These are phyloP conservation scores for Drepana arcuata DNA, from an alignment of 1,140 invertebrate species.

Conservation along the genomic window DNA sequence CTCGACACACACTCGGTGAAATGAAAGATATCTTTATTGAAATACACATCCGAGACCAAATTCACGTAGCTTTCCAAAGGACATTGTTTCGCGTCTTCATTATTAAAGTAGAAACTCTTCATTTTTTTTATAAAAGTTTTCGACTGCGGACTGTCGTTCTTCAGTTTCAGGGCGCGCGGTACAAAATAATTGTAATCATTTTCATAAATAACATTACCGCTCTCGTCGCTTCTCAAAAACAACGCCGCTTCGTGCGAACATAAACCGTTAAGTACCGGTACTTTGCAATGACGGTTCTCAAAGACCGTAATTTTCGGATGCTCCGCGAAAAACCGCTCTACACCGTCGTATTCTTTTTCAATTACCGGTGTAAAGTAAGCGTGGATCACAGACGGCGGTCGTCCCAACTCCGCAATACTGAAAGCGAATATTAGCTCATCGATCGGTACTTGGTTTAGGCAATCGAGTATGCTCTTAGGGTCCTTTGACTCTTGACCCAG, in stretches of 20 bases:
- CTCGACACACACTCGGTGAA: constrained; percentile 41
- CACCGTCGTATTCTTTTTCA: constrained; percentile 51
- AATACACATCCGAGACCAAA: constrained; percentile 58
- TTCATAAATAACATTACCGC: constrained; percentile 35
- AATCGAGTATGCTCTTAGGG: constrained; percentile 41
- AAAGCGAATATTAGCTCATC: constrained; percentile 51
- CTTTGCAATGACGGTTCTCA: constrained; percentile 65
- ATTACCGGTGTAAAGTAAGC: constrained; percentile 48
- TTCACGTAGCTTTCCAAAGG: no score
- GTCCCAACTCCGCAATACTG: constrained; percentile 29
- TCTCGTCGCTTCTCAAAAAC: constrained; percentile 37
- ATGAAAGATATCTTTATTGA: constrained; percentile 57
- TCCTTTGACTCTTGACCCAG: constrained; percentile 57
- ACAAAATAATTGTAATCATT: constrained; percentile 51
- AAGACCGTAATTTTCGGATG: constrained; percentile 38
- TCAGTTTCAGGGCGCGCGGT: constrained; percentile 30
- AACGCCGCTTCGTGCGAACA: constrained; percentile 73
- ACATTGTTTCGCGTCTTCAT: no score
- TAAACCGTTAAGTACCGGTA: constrained; percentile 74
- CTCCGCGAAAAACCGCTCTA: constrained; percentile 51
- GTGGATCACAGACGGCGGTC: constrained; percentile 28
- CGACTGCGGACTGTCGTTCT: no score
- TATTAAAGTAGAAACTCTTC: constrained; percentile 71
- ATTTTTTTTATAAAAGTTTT: no score
- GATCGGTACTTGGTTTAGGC: constrained; percentile 54